Conservation (phyloP, 2,888 invertebrate species). For the Brachylomia viminalis region DNA sequence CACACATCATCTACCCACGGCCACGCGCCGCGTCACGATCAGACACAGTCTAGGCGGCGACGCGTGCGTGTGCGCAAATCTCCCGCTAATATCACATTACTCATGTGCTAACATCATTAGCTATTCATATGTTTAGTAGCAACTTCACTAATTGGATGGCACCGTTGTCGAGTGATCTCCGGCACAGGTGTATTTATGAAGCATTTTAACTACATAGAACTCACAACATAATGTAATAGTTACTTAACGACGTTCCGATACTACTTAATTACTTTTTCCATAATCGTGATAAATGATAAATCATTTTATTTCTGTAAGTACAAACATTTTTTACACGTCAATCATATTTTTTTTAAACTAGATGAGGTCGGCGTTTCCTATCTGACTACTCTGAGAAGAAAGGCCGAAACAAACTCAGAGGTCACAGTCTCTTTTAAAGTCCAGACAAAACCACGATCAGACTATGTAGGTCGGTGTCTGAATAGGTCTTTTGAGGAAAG, state of each 20-base stretch:
- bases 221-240: constrained; percentile 7
- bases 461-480: too few relatives aligned
- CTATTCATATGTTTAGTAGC: constrained; percentile 52
- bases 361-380: too few relatives aligned
- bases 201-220: background rate
- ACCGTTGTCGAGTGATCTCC: constrained; percentile 22
- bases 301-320: too few relatives aligned
- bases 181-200: background rate
- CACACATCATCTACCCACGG: constrained; percentile 45
- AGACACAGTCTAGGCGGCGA: constrained; percentile 56
- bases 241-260: constrained; percentile 3
- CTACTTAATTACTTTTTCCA: background rate
- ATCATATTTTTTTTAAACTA: too few relatives aligned
- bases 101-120: constrained; percentile 30
- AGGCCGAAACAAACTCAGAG: too few relatives aligned
- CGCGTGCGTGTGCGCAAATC: constrained; percentile 47
- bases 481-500: too few relatives aligned
- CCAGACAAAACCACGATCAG: too few relatives aligned
- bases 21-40: constrained; percentile 47
- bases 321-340: too few relatives aligned
- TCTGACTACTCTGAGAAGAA: too few relatives aligned
- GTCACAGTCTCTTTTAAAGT: too few relatives aligned
- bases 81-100: constrained; percentile 29
- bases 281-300: too few relatives aligned
- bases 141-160: constrained; percentile 6